phyloP scores from a whole-genome alignment of 2,888 invertebrate species.

The Aleiodes testaceus region DNA sequence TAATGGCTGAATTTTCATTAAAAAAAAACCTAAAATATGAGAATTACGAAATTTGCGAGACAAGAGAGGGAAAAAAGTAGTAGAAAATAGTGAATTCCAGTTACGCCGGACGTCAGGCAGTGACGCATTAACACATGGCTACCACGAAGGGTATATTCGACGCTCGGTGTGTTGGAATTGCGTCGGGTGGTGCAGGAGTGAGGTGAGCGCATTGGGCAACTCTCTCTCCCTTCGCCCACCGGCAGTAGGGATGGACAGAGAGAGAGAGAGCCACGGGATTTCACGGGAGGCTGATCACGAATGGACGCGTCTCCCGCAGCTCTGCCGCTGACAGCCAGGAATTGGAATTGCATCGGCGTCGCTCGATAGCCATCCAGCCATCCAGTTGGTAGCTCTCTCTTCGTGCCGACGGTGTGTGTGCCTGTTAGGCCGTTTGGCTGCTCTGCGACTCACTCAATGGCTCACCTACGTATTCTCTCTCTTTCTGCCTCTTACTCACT shows the following conservation, averaged over 20 bases:
- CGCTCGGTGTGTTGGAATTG: conserved; percentile 43
- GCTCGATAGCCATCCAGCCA: conserved; percentile 72
- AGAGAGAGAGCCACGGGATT: conserved; percentile 67
- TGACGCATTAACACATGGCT: conserved; percentile 41
- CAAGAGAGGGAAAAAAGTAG: too few species aligned
- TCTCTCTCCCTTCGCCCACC: background rate
- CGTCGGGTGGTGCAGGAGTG: conserved; percentile 53
- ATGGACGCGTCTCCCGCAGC: conserved; percentile 72
- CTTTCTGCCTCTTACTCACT: conserved; percentile 35
- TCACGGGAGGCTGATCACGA: conserved; percentile 72
- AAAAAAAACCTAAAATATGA: too few species aligned
- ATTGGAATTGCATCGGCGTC: conserved; percentile 73
- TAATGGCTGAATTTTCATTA: too few species aligned
- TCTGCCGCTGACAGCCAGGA: conserved; percentile 73
- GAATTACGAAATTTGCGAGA: too few species aligned
- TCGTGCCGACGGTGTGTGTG: conserved; percentile 47
- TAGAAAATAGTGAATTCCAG: conserved; percentile 3
- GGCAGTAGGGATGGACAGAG: conserved; percentile 27
- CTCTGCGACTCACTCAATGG: conserved; percentile 47
- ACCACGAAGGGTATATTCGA: conserved; percentile 37
- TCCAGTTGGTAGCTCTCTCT: conserved; percentile 53
- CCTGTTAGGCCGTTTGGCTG: conserved; percentile 57
- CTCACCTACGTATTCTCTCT: conserved; percentile 36
- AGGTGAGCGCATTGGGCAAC: conserved; percentile 30
- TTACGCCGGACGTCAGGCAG: conserved; percentile 32